These are phyloP conservation scores for Cervus canadensis DNA, from an alignment of 2,113 vertebrate genomes.

Conservation along the genomic window DNA sequence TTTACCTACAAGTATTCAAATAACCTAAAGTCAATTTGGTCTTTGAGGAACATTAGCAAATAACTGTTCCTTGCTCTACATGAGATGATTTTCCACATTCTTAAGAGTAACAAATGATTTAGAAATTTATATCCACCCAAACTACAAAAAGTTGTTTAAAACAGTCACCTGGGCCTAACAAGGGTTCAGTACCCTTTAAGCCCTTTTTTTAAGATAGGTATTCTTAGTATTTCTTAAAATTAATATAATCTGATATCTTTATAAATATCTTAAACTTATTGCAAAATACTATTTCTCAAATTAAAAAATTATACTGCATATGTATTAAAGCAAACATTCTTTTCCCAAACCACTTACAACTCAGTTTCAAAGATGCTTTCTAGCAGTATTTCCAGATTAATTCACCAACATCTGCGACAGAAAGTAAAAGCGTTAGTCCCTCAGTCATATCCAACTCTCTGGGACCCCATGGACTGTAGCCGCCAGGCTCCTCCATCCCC, in stretches of 20 bases:
- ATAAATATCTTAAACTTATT: not conserved
- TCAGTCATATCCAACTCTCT: not conserved
- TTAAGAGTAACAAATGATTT: not conserved
- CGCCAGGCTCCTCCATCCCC: not conserved
- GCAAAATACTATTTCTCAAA: not conserved
- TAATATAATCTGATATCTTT: not conserved
- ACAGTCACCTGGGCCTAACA: not conserved
- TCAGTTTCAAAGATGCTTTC: not conserved
- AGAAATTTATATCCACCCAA: not conserved
- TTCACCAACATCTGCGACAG: not conserved
- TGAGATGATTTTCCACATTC: not conserved
- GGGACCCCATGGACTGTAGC: not conserved
- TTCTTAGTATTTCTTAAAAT: not conserved
- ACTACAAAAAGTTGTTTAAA: not conserved
- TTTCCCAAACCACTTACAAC: not conserved
- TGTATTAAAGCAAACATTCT: constrained; percentile 1
- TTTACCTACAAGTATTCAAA: not conserved
- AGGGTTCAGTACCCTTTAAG: not conserved
- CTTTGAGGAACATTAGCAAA: not conserved
- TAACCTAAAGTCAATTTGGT: not conserved
- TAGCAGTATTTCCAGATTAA: not conserved
- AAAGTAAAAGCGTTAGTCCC: not conserved
- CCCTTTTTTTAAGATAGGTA: not conserved
- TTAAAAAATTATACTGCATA: not conserved
- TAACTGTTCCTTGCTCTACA: not conserved